Evolutionary conservation across 1,140 invertebrate species (phyloP).

Genomic region (Diplogasteroides magnus): DNA sequence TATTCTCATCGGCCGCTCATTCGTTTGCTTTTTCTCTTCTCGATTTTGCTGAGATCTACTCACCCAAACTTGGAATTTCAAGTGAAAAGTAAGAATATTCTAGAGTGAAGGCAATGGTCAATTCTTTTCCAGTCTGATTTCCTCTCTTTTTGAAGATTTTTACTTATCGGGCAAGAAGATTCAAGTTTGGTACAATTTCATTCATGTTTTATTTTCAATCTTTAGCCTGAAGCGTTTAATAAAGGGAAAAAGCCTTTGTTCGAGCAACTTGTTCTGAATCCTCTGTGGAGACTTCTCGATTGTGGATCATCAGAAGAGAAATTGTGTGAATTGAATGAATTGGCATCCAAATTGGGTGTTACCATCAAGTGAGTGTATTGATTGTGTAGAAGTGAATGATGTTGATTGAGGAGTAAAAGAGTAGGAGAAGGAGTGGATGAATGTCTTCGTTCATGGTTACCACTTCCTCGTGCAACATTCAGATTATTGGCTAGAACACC

Average conservation of each 20-base stretch:
- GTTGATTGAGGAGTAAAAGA: conserved; percentile 17
- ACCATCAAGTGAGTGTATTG: not conserved
- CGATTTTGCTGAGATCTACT: conserved; percentile 81
- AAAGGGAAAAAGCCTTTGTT: conserved; percentile 86
- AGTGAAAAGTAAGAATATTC: conserved; percentile 12
- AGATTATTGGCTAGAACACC: not conserved
- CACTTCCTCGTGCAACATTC: conserved; percentile 19
- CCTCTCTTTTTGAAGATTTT: conserved; percentile 89
- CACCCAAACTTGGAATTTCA: conserved; percentile 56
- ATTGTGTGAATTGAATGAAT: not conserved
- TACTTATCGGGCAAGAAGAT: conserved; percentile 63
- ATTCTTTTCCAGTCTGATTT: conserved; percentile 62
- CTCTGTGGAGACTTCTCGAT: conserved; percentile 86
- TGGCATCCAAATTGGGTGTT: not conserved
- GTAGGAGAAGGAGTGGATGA: conserved; percentile 42
- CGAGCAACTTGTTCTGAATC: conserved; percentile 88
- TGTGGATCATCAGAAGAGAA: conserved; percentile 64
- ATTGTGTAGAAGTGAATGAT: too few relatives aligned
- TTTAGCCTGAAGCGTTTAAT: conserved; percentile 1
- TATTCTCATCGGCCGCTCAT: conserved; percentile 90
- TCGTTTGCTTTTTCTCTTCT: conserved; percentile 84
- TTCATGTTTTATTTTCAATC: not conserved
- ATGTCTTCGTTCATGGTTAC: conserved; percentile 37
- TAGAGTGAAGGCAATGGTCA: too few relatives aligned
- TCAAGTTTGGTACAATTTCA: not conserved